Evolutionary conservation across 2,797 vertebrate genomes (phyloP), one percentile per base, ranked within the genome.

Genomic region (Macroramphosus scolopax): DNA sequence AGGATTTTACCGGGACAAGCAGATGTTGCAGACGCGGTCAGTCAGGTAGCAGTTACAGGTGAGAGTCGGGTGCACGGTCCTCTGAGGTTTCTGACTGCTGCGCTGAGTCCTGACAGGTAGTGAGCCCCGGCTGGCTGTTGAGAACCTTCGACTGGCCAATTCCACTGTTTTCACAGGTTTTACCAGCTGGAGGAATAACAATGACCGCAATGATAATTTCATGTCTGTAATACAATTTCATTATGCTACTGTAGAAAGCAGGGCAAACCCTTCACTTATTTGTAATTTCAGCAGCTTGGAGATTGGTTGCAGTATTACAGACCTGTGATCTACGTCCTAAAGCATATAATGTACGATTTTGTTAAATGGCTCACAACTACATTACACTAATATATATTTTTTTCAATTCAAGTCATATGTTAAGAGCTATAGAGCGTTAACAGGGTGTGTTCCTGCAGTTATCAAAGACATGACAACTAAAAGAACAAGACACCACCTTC

Each of bases 21-120:
- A 99, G 88, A 95, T 51, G 62, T 90, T 96, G 89, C 97, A 99
- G 73, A 98, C 88, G 18, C 89, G 91, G 50, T 96, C 93, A 0
- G 92, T 95, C 67, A 87, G 86, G 1, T 89, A 95, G 82, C 97
- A 99, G 87, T 86, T 90, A 77, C 97, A 99, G 64, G 84, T 91
- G 75, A 91, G 69, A 30, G 55, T 76, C 15, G 77, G 86, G 51
- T 80, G 89, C 2, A 88, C 65, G 22, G 74, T 60, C 80, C 84
- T 93, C 52, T 83, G 91, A 41, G 75, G 82, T 46, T 80, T 92
- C 49, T 88, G 79, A 54, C 78, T 77, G 44, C 75, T 85, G 65
- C 49, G 80, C 43, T 78, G 52, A 17, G 64, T 58, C 83, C 84
- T 92, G 33, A 81, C 72, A 38, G 92, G 77, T 49, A 86, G 6